Conservation (phyloP, 2,113 vertebrate species). For the Passer domesticus region DNA sequence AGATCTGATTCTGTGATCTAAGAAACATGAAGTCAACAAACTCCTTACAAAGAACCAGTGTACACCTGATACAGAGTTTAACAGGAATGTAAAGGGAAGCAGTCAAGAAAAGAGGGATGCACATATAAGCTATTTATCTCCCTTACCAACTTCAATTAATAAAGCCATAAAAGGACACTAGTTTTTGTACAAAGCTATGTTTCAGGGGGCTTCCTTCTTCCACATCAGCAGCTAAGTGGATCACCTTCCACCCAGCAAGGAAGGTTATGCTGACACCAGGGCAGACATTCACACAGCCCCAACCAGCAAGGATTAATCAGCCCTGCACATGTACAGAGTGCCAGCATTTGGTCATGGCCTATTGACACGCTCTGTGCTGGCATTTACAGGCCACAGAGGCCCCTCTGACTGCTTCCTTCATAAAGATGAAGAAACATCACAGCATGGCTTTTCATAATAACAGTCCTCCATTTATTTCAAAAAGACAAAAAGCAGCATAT, state of each 20-base stretch:
- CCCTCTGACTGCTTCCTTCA: background rate
- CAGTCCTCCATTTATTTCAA: background rate
- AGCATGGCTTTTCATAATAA: background rate
- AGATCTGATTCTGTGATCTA: background rate
- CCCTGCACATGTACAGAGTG: rapidly evolving
- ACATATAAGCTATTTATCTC: background rate
- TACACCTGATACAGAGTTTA: background rate
- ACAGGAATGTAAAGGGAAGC: background rate
- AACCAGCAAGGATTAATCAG: background rate
- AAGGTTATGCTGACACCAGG: background rate
- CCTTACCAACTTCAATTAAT: background rate
- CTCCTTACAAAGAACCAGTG: background rate
- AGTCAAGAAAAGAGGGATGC: background rate
- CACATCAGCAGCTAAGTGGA: background rate
- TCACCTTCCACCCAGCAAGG: background rate
- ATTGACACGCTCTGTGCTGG: background rate
- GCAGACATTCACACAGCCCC: background rate
- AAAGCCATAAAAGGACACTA: background rate
- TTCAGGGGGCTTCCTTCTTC: background rate
- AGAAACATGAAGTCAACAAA: background rate
- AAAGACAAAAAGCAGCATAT: background rate
- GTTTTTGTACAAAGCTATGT: background rate
- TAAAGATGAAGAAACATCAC: background rate
- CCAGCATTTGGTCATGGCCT: background rate
- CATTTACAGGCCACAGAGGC: background rate